Percentiles rank a stretch among this genome's conserved stretches.
Evolutionary conservation across 2,888 invertebrate genomes (phyloP).

Genomic region (Caenorhabditis sp.): DNA sequence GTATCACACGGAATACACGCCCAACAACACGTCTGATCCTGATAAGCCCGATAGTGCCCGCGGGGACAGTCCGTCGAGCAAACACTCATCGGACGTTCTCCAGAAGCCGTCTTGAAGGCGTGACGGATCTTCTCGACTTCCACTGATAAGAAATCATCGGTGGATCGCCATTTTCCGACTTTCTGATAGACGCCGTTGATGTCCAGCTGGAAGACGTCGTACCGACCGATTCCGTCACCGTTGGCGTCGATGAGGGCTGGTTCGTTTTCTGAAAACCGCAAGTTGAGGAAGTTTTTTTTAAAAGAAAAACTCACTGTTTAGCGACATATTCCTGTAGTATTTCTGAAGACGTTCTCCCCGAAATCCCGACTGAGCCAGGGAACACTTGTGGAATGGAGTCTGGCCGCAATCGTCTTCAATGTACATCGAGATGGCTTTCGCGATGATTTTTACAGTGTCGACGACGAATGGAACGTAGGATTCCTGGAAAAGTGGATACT

Average conservation of each 20-base stretch:
- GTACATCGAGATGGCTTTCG: slow-evolving; percentile 80
- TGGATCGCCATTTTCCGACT: slow-evolving; percentile 72
- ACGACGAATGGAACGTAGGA: slow-evolving; percentile 83
- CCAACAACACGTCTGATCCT: slow-evolving; percentile 87
- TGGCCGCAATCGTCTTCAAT: slow-evolving; percentile 72
- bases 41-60: slow-evolving; percentile 85
- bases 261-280: slow-evolving; percentile 84
- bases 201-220: slow-evolving; percentile 88
- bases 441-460: slow-evolving; percentile 82
- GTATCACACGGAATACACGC: slow-evolving; percentile 88
- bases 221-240: slow-evolving; percentile 88
- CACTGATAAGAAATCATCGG: slow-evolving; percentile 73
- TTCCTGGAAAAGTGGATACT: slow-evolving; percentile 70
- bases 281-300: neutral
- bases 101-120: slow-evolving; percentile 53
- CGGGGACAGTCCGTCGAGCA: slow-evolving; percentile 87
- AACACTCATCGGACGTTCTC: slow-evolving; percentile 86
- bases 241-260: slow-evolving; percentile 86
- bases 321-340: slow-evolving; percentile 87
- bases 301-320: slow-evolving; percentile 84
- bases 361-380: slow-evolving; percentile 75
- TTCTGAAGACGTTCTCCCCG: slow-evolving; percentile 86
- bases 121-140: slow-evolving; percentile 68
- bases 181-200: slow-evolving; percentile 86
- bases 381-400: slow-evolving; percentile 69